Evolutionary conservation across 2,113 vertebrate genomes (phyloP).

Genomic region (Atlantisia rogersi): DNA sequence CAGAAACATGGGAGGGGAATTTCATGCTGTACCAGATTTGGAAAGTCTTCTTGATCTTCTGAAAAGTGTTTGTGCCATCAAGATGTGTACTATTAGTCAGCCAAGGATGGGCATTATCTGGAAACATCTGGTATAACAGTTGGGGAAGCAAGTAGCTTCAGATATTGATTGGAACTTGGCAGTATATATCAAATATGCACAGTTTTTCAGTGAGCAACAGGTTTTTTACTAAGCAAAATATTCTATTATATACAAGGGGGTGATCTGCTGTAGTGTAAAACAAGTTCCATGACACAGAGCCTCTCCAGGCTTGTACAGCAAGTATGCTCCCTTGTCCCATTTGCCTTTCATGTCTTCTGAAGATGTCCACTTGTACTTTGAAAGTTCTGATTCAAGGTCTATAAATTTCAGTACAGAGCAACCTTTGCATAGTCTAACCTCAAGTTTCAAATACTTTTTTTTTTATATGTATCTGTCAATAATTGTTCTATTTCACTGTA

Average conservation of each 20-base stretch:
- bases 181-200: background rate
- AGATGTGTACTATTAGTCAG: background rate
- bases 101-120: background rate
- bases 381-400: background rate
- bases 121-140: background rate
- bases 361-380: background rate
- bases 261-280: background rate
- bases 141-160: background rate
- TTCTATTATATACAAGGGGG: background rate
- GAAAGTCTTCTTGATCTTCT: background rate
- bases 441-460: background rate
- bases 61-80: background rate
- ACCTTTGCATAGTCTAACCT: background rate
- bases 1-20: background rate
- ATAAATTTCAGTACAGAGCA: background rate
- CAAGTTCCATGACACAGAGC: background rate
- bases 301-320: background rate
- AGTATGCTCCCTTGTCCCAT: background rate
- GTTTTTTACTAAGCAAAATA: background rate
- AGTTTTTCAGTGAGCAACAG: background rate
- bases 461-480: background rate
- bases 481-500: background rate
- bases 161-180: background rate
- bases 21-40: background rate
- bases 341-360: background rate